A percentile compares a stretch with the other conserved stretches of the same genome.
Evolutionary conservation across 2,113 vertebrate genomes (phyloP).

Genomic region (Mesoclemmys tuberculata): DNA sequence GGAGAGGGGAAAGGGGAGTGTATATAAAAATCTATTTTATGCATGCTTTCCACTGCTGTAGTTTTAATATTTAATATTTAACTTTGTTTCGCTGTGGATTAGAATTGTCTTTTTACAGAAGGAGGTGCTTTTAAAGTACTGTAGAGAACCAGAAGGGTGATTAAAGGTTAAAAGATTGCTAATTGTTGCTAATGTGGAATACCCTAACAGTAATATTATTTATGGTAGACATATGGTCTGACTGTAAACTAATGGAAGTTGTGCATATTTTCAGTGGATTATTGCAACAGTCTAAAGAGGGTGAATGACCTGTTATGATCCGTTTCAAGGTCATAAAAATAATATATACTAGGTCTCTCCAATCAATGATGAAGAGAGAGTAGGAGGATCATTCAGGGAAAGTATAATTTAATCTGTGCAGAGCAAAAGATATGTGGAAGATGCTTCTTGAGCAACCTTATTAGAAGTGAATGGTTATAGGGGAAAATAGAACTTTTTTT

Average conservation of each 20-base stretch:
- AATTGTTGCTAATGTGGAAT: constrained; percentile 1
- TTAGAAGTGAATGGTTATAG: neutral
- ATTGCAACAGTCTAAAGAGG: constrained; percentile 7
- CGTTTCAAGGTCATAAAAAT: neutral
- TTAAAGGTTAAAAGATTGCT: constrained; percentile 16
- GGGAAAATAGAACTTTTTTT: neutral
- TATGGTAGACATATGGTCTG: neutral
- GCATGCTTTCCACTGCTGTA: neutral
- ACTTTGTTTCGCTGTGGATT: neutral
- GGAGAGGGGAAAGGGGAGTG: neutral
- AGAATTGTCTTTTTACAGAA: neutral
- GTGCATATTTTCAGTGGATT: neutral
- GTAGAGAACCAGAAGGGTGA: neutral
- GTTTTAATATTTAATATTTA: constrained; percentile 1
- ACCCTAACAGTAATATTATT: constrained; percentile 15
- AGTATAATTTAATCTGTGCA: constrained; percentile 40
- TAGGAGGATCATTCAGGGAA: constrained; percentile 39
- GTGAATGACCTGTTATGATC: neutral
- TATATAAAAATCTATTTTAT: neutral
- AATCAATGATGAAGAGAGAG: neutral
- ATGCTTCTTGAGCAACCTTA: neutral
- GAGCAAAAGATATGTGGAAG: constrained; percentile 32
- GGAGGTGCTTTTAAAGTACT: neutral
- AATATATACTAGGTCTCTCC: neutral
- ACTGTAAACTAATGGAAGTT: neutral